Percentiles rank a stretch among this genome's conserved stretches.
Conservation (phyloP, 1,140 invertebrate genomes). For the Sinella curviseta region DNA sequence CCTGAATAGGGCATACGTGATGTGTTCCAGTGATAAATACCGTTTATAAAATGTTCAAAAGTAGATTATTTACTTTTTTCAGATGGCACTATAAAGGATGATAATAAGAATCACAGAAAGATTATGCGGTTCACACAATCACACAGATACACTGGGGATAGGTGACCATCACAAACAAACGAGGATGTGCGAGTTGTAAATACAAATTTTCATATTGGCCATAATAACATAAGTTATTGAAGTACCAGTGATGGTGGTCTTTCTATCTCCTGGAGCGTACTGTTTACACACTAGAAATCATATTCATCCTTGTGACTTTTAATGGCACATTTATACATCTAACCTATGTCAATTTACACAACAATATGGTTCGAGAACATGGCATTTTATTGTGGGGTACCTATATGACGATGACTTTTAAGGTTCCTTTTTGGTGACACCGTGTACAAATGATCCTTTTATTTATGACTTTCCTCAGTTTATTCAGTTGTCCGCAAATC, state of each 20-base stretch:
- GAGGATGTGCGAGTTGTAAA: not conserved
- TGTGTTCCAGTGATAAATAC: not conserved
- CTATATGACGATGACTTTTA: too few species aligned
- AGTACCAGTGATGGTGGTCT: not conserved
- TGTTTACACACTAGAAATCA: not conserved
- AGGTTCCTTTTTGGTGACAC: too few species aligned
- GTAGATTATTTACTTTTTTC: not conserved
- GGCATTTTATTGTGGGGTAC: too few species aligned
- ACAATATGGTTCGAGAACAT: too few species aligned
- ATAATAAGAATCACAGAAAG: not conserved
- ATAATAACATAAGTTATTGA: not conserved
- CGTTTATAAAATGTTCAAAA: not conserved
- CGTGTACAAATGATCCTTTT: too few species aligned
- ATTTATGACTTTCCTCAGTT: too few species aligned
- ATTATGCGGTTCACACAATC: not conserved
- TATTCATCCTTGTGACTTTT: too few species aligned
- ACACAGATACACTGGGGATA: not conserved
- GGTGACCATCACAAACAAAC: not conserved
- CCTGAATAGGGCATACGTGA: too few species aligned
- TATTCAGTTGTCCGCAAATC: too few species aligned
- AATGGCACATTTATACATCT: too few species aligned
- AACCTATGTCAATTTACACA: too few species aligned
- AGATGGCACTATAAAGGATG: not conserved
- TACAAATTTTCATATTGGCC: too few species aligned
- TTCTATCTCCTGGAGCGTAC: not conserved